A percentile compares a stretch with the other conserved stretches of the same genome.
These are phyloP conservation scores for Drosophila ustulata DNA, from an alignment of 2,888 invertebrate genomes.

Conservation along the genomic window DNA sequence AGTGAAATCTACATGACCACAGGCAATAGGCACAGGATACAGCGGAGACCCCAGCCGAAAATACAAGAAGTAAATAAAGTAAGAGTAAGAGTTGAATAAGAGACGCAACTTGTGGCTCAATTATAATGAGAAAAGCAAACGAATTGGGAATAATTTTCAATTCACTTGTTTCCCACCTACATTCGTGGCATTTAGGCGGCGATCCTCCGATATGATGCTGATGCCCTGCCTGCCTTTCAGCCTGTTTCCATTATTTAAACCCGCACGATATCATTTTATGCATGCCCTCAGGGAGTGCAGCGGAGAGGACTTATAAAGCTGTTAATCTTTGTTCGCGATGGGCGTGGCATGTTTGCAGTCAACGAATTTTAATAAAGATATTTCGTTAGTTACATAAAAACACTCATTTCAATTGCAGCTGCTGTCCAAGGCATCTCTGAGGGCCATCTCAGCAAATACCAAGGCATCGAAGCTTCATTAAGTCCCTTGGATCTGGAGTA, in stretches of 20 bases:
- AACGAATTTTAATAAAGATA: slow-evolving; percentile 1
- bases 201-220: slow-evolving; percentile 62
- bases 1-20: slow-evolving; percentile 63
- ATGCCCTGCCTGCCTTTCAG: slow-evolving; percentile 15
- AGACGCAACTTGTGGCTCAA: slow-evolving; percentile 61
- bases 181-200: slow-evolving; percentile 55
- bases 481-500: no score
- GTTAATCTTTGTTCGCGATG: slow-evolving; percentile 46
- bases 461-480: no score
- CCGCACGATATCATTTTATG: slow-evolving; percentile 4
- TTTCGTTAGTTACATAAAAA: neutral
- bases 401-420: neutral
- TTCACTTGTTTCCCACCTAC: slow-evolving; percentile 81
- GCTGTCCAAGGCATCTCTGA: neutral
- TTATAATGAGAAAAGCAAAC: slow-evolving; percentile 83
- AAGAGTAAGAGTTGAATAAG: slow-evolving; percentile 25
- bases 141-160: slow-evolving; percentile 83
- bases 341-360: slow-evolving; percentile 53
- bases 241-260: slow-evolving; percentile 70
- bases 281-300: slow-evolving; percentile 23
- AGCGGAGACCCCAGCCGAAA: neutral
- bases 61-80: slow-evolving; percentile 1
- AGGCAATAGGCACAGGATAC: slow-evolving; percentile 36
- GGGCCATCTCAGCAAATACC: no score
- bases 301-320: slow-evolving; percentile 59